phyloP scores from a whole-genome alignment of 2,888 invertebrate genomes.

The Megamerina dolium region DNA sequence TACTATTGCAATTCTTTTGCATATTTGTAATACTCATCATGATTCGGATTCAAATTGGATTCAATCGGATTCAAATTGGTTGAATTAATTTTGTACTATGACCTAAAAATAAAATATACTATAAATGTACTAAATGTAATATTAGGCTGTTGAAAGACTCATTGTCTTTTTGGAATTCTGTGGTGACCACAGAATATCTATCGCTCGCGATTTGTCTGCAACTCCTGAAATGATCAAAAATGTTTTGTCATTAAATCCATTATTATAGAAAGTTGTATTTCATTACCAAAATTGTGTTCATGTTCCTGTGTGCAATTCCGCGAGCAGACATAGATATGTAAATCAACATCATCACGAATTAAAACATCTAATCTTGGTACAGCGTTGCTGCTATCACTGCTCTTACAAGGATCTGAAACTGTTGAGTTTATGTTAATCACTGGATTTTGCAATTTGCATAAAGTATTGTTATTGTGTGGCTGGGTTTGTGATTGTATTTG shows the following conservation, averaged over 20 bases:
- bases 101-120: too few relatives aligned
- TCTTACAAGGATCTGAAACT: slow-evolving; percentile 17
- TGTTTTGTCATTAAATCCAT: too few relatives aligned
- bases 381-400: slow-evolving; percentile 16
- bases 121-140: too few relatives aligned
- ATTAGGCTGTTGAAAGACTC: slow-evolving; percentile 17
- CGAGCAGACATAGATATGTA: slow-evolving; percentile 37
- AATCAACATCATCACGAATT: slow-evolving; percentile 35
- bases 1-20: too few relatives aligned
- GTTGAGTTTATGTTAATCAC: slow-evolving; percentile 31
- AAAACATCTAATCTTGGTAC: slow-evolving; percentile 36
- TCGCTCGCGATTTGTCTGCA: slow-evolving; percentile 23
- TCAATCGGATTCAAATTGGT: too few relatives aligned
- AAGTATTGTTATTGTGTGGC: slow-evolving; percentile 24
- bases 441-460: slow-evolving; percentile 24
- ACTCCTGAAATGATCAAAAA: too few relatives aligned
- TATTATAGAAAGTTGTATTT: too few relatives aligned
- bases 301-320: slow-evolving; percentile 31
- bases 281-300: slow-evolving; percentile 31
- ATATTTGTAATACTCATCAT: too few relatives aligned
- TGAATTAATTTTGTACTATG: too few relatives aligned
- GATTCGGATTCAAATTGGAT: too few relatives aligned
- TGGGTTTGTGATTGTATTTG: too few relatives aligned
- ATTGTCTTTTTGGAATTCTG: slow-evolving; percentile 21
- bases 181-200: slow-evolving; percentile 29